Evolutionary conservation across 2,797 vertebrate species (phyloP), one percentile per base, ranked within the genome.

Genomic region (Sandelia bainsii): DNA sequence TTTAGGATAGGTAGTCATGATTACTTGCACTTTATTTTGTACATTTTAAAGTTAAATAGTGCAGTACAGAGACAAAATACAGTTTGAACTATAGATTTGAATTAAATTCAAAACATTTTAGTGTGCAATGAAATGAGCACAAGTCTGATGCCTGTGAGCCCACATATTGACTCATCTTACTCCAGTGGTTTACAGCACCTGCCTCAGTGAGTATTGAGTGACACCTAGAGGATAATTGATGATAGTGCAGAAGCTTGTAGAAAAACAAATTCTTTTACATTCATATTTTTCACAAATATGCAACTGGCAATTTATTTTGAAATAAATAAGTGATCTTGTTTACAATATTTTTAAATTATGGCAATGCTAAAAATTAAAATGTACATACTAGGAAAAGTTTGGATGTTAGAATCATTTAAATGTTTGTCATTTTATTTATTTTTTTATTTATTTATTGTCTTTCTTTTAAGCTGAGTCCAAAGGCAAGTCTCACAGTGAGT

Each of bases 391-490:
- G 5, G 40, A 5, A 5, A 39, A 37, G 23, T 11, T 65, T 34
- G 19, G 6, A 44, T 51, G 2, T 51, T 37, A 19, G 7, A 59
- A 59, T 62, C 17, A 48, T 19, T 48, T 20, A 14, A 34, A 19
- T 40, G 0, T 58, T 45, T 32, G 7, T 23, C 0, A 4, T 13
- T 14, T 51, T 16, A 29, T 56, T 29, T 45, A 8, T 32, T 5
- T 69, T 1, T 77, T 17, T 46, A 53, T 39, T 54, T 66, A 62
- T 57, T 77, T 44, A 50, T 22, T 65, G 8, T 51, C 71, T 10
- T 54, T 45, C 1, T 87, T 84, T 91, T 87, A 16, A 99, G 98
- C 95, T 61, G 92, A 93, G 56, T 89, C 91, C 57, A 93, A 91
- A 88, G 89, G 90, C 71, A 94, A 93, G 69, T 92, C 91, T 58